Percentiles rank a stretch among this genome's conserved stretches.
Evolutionary conservation across 2,797 vertebrate genomes (phyloP).

Genomic region (Falco naumanni): DNA sequence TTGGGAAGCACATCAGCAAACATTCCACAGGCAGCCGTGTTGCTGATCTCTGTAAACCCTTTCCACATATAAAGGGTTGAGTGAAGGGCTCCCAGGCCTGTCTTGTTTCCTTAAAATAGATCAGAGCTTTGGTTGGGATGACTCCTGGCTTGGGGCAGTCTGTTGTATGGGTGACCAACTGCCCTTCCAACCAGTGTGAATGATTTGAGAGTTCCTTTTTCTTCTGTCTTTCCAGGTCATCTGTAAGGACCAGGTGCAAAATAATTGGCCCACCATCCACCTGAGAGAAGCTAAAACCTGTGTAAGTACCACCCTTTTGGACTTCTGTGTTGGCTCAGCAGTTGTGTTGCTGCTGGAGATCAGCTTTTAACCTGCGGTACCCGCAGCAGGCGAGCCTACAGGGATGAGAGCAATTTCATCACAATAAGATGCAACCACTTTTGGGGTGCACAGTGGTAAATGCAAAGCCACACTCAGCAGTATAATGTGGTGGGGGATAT

Average conservation of each 20-base stretch:
- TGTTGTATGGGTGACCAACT: neutral
- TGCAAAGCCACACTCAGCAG: neutral
- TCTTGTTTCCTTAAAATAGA: neutral
- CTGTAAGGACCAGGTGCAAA: neutral
- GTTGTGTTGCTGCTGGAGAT: neutral
- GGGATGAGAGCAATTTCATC: neutral
- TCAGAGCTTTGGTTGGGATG: neutral
- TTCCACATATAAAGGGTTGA: neutral
- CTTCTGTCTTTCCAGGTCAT: conserved; percentile 31
- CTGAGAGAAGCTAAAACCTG: conserved; percentile 47
- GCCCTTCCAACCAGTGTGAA: neutral
- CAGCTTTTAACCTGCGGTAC: neutral
- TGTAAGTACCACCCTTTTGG: conserved; percentile 43
- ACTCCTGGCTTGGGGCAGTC: neutral
- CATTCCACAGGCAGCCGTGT: neutral
- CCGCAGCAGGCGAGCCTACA: neutral
- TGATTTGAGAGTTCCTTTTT: neutral
- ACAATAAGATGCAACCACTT: neutral
- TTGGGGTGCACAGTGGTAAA: neutral
- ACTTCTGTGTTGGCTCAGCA: neutral
- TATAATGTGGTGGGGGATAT: neutral
- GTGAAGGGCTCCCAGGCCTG: neutral
- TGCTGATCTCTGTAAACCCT: neutral
- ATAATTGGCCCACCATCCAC: neutral
- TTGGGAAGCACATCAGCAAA: neutral